Evolutionary conservation across 2,888 invertebrate genomes (phyloP).

Genomic region (Calliphora vomitoria): DNA sequence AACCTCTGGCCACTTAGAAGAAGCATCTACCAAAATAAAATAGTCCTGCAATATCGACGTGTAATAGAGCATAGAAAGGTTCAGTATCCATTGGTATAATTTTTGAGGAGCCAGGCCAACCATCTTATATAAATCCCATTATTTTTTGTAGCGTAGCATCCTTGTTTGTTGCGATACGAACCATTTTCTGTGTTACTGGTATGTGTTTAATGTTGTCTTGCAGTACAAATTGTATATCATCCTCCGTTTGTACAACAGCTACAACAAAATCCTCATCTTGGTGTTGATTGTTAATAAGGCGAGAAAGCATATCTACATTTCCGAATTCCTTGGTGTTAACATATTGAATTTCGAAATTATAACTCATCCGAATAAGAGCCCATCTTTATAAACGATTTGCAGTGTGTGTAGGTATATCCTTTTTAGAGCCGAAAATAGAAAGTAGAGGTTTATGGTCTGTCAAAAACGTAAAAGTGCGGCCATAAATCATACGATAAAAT

Average conservation of each 20-base stretch:
- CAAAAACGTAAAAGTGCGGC: constrained; percentile 45
- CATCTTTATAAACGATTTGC: constrained; percentile 56
- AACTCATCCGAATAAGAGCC: constrained; percentile 38
- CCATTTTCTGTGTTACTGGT: constrained; percentile 28
- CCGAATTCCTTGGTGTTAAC: constrained; percentile 46
- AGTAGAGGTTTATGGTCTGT: constrained; percentile 59
- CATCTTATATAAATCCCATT: not conserved
- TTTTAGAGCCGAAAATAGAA: constrained; percentile 56
- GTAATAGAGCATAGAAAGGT: constrained; percentile 23
- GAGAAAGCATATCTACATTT: constrained; percentile 52
- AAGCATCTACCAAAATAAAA: constrained; percentile 80
- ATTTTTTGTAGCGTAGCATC: not conserved
- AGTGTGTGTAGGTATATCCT: constrained; percentile 52
- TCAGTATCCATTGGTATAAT: not conserved
- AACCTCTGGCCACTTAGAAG: constrained; percentile 83
- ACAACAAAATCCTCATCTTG: not conserved
- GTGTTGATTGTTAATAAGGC: constrained; percentile 4
- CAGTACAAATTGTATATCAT: not conserved
- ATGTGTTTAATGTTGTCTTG: not conserved
- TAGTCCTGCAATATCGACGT: constrained; percentile 72
- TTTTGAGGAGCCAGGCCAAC: not conserved
- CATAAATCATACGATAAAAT: constrained; percentile 50
- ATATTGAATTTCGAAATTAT: constrained; percentile 57
- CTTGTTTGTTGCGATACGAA: not conserved
- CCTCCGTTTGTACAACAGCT: not conserved